Conservation (phyloP, 2,113 vertebrate genomes). For the Myrmecophaga tridactyla region DNA sequence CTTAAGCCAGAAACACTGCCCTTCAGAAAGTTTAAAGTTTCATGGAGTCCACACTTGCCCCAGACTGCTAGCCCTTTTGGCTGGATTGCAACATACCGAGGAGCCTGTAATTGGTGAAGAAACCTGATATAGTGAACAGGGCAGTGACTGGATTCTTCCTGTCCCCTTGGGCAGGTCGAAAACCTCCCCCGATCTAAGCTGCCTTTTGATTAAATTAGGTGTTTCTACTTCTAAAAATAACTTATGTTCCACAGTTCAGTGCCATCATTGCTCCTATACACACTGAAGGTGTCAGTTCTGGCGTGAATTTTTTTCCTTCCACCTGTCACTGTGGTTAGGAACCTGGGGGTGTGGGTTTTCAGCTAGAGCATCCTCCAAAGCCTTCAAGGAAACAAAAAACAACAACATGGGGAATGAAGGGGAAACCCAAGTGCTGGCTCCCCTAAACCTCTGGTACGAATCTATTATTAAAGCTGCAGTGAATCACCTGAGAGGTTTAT, state of each 20-base stretch:
- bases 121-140: background rate
- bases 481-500: background rate
- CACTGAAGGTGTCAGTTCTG: background rate
- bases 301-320: background rate
- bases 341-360: background rate
- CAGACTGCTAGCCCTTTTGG: background rate
- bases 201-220: background rate
- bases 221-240: constrained; percentile 13
- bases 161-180: background rate
- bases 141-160: background rate
- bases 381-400: background rate
- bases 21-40: background rate
- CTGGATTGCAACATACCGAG: background rate
- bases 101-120: background rate
- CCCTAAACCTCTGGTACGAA: background rate
- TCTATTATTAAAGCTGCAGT: background rate
- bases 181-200: background rate
- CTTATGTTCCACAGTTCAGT: background rate
- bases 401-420: background rate
- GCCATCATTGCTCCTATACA: background rate
- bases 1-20: background rate
- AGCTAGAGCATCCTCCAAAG: background rate
- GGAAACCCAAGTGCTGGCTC: background rate
- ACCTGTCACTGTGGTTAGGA: background rate
- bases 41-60: background rate